Evolutionary conservation across 2,113 vertebrate species (phyloP), one percentile per base, ranked within the genome.

Genomic region (Siphamia tubifer): DNA sequence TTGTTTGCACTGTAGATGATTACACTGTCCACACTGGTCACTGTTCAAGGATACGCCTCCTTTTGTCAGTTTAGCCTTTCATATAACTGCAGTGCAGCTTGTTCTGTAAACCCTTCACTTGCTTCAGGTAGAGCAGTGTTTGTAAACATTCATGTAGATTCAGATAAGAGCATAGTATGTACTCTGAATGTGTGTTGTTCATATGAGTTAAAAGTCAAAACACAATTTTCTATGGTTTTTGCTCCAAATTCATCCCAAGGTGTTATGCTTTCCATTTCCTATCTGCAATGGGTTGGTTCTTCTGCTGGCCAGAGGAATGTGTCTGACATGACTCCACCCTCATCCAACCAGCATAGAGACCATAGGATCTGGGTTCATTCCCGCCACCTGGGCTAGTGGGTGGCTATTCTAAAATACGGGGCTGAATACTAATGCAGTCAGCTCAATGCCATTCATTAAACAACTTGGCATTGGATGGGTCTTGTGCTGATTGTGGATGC

Each of bases 371-470:
- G 30, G 53, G 43, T 20, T 74, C 54, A 51, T 36, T 60, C 45
- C 57, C 68, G 76, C 58, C 89, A 90, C 87, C 89, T 91, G 86
- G 81, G 28, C 36, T 44, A 5, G 58, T 38, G 62, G 60, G 43
- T 36, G 77, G 72, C 65, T 52, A 4, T 61, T 67, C 9, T 7
- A 49, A 34, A 21, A 13, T 58, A 45, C 32, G 4, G 49, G 40
- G 24, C 20, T 23, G 89, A 87, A 91, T 89, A 83, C 82, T 87
- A 85, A 89, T 83, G 61, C 62, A 15, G 34, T 44, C 57, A 4
- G 31, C 42, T 83, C 74, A 79, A 55, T 62, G 72, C 61, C 76
- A 66, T 51, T 64, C 64, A 65, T 80, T 83, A 82, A 82, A 70
- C 55, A 25, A 19, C 57, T 70, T 67, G 40, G 61, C 52, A 43